A percentile compares a stretch with the other conserved stretches of the same genome.
These are phyloP conservation scores for Galago senegalensis DNA, from an alignment of 2,797 vertebrate genomes.

Conservation along the genomic window DNA sequence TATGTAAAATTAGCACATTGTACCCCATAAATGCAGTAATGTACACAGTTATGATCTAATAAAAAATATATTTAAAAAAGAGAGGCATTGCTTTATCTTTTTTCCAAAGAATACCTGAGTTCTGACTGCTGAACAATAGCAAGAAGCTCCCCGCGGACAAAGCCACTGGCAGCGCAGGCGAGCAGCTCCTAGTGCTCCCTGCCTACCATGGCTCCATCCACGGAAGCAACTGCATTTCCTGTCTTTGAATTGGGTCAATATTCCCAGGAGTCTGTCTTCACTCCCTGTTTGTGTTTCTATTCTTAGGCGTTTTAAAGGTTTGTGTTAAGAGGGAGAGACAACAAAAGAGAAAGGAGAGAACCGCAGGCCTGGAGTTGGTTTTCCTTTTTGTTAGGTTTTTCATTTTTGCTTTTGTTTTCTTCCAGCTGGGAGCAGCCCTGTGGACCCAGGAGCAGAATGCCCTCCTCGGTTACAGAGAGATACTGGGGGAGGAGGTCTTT, in stretches of 20 bases:
- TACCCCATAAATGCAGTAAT: no score
- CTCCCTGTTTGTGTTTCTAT: neutral
- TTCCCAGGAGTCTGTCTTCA: neutral
- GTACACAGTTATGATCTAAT: no score
- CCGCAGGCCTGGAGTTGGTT: neutral
- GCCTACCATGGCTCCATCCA: neutral
- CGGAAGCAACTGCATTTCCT: neutral
- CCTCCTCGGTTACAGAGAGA: neutral
- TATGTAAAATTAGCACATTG: no score
- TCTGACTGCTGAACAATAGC: neutral
- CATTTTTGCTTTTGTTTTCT: neutral
- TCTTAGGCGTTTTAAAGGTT: constrained; percentile 12
- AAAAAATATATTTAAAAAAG: no score
- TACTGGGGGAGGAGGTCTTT: neutral
- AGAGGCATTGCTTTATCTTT: neutral
- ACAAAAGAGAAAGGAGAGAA: neutral
- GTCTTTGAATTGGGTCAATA: neutral
- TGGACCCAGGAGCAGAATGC: neutral
- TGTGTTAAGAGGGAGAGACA: neutral
- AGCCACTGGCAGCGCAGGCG: neutral
- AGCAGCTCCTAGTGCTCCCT: neutral
- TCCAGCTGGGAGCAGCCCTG: neutral
- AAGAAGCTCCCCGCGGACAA: neutral
- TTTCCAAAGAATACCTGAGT: neutral
- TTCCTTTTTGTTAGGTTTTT: neutral